Conservation (phyloP, 1,140 invertebrate species). For the Subanguina moxae region DNA sequence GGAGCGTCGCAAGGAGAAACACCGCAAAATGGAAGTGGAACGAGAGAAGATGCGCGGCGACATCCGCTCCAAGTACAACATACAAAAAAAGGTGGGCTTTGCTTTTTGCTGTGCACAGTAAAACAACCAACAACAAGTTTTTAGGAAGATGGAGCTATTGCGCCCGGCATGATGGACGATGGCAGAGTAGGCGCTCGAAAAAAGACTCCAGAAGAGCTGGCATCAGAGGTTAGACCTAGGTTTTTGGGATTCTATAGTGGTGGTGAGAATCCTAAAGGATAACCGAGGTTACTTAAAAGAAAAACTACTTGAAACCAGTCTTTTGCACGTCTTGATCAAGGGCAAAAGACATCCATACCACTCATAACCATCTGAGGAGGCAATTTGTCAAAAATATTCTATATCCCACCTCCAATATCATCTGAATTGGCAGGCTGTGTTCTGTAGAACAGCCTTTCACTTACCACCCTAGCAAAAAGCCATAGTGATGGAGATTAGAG, state of each 20-base stretch:
- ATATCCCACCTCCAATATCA: too few relatives aligned
- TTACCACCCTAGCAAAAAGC: too few relatives aligned
- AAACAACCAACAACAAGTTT: constrained; percentile 10
- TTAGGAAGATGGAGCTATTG: constrained; percentile 30
- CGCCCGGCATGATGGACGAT: constrained; percentile 45
- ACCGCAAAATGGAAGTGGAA: constrained; percentile 92
- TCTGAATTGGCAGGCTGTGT: too few relatives aligned
- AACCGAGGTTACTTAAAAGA: too few relatives aligned
- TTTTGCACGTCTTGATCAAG: too few relatives aligned
- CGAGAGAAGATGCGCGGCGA: constrained; percentile 94
- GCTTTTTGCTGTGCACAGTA: constrained; percentile 2
- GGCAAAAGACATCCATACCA: too few relatives aligned
- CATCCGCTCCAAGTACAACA: constrained; percentile 80
- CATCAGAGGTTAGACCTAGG: constrained; percentile 31
- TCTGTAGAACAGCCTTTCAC: too few relatives aligned
- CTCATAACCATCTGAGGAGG: too few relatives aligned
- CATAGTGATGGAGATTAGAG: too few relatives aligned
- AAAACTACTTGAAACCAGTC: too few relatives aligned
- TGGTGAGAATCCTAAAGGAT: not conserved
- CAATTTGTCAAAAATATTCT: too few relatives aligned
- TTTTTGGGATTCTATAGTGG: not conserved
- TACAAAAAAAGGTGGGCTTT: constrained; percentile 51
- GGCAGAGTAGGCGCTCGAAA: constrained; percentile 51
- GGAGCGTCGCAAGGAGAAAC: constrained; percentile 64
- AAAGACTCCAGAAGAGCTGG: constrained; percentile 58